These are phyloP conservation scores for Euzophera pinguis DNA, from an alignment of 2,888 invertebrate species.

Conservation along the genomic window DNA sequence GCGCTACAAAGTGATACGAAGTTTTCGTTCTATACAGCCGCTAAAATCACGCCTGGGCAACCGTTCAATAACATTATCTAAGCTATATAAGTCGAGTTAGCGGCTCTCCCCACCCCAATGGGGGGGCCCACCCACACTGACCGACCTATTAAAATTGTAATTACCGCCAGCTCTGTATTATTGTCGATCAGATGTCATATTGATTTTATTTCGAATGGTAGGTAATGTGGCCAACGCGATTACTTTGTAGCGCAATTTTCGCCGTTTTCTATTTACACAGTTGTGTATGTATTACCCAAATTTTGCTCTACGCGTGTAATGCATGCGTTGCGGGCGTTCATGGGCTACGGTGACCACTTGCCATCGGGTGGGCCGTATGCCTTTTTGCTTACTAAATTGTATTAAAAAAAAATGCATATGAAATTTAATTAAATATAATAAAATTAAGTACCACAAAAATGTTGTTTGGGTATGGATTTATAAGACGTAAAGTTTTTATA, in stretches of 20 bases:
- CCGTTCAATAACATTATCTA: slow-evolving; percentile 49
- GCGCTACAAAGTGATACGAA: background rate
- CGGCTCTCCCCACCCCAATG: slow-evolving; percentile 24
- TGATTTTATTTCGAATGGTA: slow-evolving; percentile 33
- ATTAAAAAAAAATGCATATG: too few species aligned
- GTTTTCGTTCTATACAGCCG: background rate
- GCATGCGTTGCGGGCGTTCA: too few species aligned
- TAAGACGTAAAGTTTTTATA: too few species aligned
- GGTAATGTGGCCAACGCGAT: background rate
- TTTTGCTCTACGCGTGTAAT: too few species aligned
- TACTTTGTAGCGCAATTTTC: background rate
- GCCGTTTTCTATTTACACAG: background rate
- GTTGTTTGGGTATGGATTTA: too few species aligned
- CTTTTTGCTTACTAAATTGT: too few species aligned
- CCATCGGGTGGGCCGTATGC: too few species aligned
- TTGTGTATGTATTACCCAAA: background rate
- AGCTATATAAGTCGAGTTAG: slow-evolving; percentile 50
- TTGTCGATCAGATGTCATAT: slow-evolving; percentile 60
- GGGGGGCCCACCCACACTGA: slow-evolving; percentile 42
- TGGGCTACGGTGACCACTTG: too few species aligned
- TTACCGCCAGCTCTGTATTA: slow-evolving; percentile 64
- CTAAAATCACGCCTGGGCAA: slow-evolving; percentile 17
- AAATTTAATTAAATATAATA: too few species aligned
- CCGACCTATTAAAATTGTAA: slow-evolving; percentile 74
- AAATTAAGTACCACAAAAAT: background rate